phyloP scores from a whole-genome alignment of 2,113 vertebrate species.

The Nannospalax galili region DNA sequence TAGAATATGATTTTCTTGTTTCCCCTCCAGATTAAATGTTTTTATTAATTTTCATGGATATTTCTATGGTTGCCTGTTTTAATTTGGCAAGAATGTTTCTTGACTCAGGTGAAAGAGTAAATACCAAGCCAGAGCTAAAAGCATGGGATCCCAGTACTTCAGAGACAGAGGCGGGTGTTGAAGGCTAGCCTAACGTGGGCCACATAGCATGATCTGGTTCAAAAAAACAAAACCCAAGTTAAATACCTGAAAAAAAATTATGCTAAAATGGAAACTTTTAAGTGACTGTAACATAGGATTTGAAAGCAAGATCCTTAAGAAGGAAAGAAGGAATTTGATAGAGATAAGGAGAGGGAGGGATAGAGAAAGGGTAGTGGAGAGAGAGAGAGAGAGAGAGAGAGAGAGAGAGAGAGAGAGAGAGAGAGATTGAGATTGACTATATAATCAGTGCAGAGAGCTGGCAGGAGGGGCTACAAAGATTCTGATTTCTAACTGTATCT shows the following conservation, averaged over 20 bases:
- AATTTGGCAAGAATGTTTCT: not conserved
- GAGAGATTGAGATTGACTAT: not conserved
- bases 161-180: not conserved
- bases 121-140: not conserved
- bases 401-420: not conserved
- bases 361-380: not conserved
- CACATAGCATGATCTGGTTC: not conserved
- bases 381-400: not conserved
- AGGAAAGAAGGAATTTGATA: not conserved
- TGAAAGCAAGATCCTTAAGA: not conserved
- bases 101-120: slow-evolving; percentile 24
- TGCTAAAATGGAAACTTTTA: not conserved
- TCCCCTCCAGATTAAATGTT: not conserved
- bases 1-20: slow-evolving; percentile 20
- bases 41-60: not conserved
- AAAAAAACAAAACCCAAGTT: not conserved
- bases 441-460: not conserved
- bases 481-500: slow-evolving; percentile 16
- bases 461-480: not conserved
- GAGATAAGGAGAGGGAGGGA: not conserved
- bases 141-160: not conserved
- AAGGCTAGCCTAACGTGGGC: not conserved
- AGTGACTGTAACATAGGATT: slow-evolving; percentile 3
- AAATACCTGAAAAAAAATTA: not conserved
- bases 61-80: slow-evolving; percentile 32